These are phyloP conservation scores for Heliconius hortense DNA, from an alignment of 2,888 invertebrate genomes.

Conservation along the genomic window DNA sequence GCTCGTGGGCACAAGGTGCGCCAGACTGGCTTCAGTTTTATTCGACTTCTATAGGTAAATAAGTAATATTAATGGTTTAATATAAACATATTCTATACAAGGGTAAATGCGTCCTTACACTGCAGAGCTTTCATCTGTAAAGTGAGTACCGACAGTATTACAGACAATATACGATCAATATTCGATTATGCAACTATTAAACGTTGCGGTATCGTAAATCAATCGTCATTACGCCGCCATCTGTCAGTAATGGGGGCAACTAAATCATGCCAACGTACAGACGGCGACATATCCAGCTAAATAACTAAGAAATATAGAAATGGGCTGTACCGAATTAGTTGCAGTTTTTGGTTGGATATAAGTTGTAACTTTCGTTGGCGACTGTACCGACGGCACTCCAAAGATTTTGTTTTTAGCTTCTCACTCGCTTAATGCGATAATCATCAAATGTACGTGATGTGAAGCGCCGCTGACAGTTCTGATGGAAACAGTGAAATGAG, in stretches of 20 bases:
- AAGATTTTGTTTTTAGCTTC: constrained; percentile 41
- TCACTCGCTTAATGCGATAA: constrained; percentile 44
- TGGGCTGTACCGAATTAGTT: not conserved
- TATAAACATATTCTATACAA: not conserved
- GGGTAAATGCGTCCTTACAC: constrained; percentile 11
- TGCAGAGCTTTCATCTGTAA: constrained; percentile 18
- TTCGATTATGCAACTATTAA: constrained; percentile 66
- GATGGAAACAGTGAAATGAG: constrained; percentile 30
- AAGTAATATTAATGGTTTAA: not conserved
- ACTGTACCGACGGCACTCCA: constrained; percentile 35
- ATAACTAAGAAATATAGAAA: constrained; percentile 8
- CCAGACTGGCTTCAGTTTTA: not conserved
- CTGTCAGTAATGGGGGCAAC: constrained; percentile 74
- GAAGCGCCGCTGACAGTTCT: constrained; percentile 36
- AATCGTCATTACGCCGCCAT: constrained; percentile 73
- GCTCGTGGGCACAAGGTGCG: too few species aligned
- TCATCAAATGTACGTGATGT: constrained; percentile 38
- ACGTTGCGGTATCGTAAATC: constrained; percentile 67
- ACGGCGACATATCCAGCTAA: constrained; percentile 26
- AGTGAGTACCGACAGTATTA: constrained; percentile 10
- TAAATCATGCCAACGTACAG: constrained; percentile 61
- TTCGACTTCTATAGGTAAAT: not conserved
- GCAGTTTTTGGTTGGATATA: not conserved
- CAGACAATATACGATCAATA: constrained; percentile 45
- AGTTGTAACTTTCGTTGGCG: constrained; percentile 13